Conservation (phyloP, 2,888 invertebrate genomes). For the Eledona agricola region DNA sequence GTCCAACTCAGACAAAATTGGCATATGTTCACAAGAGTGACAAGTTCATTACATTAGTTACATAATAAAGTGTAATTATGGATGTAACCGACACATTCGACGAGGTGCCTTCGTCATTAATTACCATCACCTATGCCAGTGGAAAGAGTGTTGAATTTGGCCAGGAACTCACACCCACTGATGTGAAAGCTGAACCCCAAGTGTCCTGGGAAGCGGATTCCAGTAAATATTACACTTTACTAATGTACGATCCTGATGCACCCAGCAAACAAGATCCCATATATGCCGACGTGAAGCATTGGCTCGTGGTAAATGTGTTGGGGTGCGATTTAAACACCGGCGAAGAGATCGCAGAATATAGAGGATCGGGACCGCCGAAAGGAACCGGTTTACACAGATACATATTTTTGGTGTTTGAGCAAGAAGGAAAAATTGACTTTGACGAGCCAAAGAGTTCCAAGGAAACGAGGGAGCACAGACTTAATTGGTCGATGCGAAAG, state of each 20-base stretch:
- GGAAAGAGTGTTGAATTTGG: conserved; percentile 63
- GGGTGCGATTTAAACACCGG: conserved; percentile 70
- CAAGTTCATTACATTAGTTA: too few relatives aligned
- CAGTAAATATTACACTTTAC: conserved; percentile 69
- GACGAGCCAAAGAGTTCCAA: conserved; percentile 48
- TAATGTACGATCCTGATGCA: conserved; percentile 57
- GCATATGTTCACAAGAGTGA: too few relatives aligned
- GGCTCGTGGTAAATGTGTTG: conserved; percentile 79
- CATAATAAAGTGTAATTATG: too few relatives aligned
- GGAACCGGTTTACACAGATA: conserved; percentile 78
- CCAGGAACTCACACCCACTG: conserved; percentile 73
- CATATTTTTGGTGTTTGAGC: conserved; percentile 73
- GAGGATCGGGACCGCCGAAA: conserved; percentile 74
- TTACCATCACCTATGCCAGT: conserved; percentile 18
- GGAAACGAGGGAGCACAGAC: conserved; percentile 46
- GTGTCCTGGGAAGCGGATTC: conserved; percentile 70
- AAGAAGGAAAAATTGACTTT: conserved; percentile 63
- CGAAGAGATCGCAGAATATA: conserved; percentile 73
- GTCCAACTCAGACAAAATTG: too few relatives aligned
- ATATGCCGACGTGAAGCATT: conserved; percentile 76
- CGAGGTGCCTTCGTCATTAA: too few relatives aligned
- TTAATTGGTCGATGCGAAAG: conserved; percentile 34
- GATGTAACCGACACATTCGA: too few relatives aligned
- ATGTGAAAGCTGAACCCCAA: conserved; percentile 73
- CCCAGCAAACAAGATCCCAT: conserved; percentile 35